Percentiles rank a stretch among this genome's conserved stretches.
These are phyloP conservation scores for Pseudomyrmex sp. DNA, from an alignment of 1,140 invertebrate genomes.

Conservation along the genomic window DNA sequence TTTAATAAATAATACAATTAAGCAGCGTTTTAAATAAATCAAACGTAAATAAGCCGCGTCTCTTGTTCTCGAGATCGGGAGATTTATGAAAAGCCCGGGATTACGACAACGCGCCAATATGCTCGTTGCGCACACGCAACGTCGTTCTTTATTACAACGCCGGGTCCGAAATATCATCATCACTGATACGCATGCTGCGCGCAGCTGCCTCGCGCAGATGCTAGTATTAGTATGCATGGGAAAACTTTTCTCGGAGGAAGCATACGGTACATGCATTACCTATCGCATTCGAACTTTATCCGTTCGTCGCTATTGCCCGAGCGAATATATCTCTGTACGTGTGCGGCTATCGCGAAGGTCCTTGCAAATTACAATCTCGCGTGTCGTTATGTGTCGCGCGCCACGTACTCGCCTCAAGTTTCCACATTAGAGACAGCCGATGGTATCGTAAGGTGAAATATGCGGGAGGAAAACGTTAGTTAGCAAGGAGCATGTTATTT, in stretches of 20 bases:
- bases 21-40: no score
- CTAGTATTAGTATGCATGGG: conserved; percentile 71
- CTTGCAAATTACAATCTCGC: conserved; percentile 49
- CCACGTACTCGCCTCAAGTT: not conserved
- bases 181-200: not conserved
- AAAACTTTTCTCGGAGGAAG: conserved; percentile 67
- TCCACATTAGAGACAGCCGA: conserved; percentile 25
- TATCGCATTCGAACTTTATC: not conserved
- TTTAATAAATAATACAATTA: no score
- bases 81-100: not conserved
- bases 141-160: not conserved
- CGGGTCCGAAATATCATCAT: not conserved
- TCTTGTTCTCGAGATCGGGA: no score
- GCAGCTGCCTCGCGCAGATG: not conserved
- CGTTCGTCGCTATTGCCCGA: not conserved
- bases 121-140: not conserved
- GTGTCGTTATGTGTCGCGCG: not conserved
- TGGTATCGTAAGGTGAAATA: conserved; percentile 15
- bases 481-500: not conserved
- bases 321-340: not conserved
- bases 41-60: no score
- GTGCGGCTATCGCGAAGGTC: not conserved
- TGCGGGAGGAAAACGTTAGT: not conserved
- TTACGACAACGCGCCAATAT: not conserved
- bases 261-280: not conserved